A percentile compares a stretch with the other conserved stretches of the same genome.
Evolutionary conservation across 2,113 vertebrate species (phyloP).

Genomic region (Cottus gobio): DNA sequence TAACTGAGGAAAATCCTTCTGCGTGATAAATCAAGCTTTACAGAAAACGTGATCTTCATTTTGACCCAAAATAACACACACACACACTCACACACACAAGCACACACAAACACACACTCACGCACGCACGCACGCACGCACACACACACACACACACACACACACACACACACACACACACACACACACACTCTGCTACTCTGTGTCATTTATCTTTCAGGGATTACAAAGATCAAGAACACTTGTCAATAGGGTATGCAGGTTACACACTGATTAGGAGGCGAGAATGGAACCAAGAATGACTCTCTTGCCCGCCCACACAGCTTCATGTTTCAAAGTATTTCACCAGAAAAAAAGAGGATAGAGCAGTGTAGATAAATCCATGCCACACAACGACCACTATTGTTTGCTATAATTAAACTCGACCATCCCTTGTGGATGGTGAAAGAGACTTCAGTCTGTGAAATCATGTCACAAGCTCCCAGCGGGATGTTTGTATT

Average conservation of each 20-base stretch:
- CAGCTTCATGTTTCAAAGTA: conserved; percentile 16
- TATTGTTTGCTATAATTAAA: conserved; percentile 77
- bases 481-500: conserved; percentile 69
- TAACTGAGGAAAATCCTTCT: background rate
- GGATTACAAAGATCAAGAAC: conserved; percentile 32
- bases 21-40: background rate
- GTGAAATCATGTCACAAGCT: conserved; percentile 62
- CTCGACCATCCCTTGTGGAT: conserved; percentile 56
- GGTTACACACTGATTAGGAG: conserved; percentile 37
- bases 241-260: conserved; percentile 5
- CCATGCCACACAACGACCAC: conserved; percentile 56
- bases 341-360: conserved; percentile 24
- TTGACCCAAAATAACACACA: background rate
- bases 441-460: conserved; percentile 58
- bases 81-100: background rate
- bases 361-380: conserved; percentile 50
- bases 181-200: too few species aligned
- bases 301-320: conserved; percentile 25
- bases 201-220: conserved; percentile 13
- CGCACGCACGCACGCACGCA: background rate
- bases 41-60: background rate
- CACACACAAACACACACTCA: background rate
- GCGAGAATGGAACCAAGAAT: conserved; percentile 24
- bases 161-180: background rate
- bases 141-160: background rate